A percentile compares a stretch with the other conserved stretches of the same genome.
Evolutionary conservation across 35 echinoderm and acorn worm species (phyloP).

Genomic region (Eucidaris tribuloides): DNA sequence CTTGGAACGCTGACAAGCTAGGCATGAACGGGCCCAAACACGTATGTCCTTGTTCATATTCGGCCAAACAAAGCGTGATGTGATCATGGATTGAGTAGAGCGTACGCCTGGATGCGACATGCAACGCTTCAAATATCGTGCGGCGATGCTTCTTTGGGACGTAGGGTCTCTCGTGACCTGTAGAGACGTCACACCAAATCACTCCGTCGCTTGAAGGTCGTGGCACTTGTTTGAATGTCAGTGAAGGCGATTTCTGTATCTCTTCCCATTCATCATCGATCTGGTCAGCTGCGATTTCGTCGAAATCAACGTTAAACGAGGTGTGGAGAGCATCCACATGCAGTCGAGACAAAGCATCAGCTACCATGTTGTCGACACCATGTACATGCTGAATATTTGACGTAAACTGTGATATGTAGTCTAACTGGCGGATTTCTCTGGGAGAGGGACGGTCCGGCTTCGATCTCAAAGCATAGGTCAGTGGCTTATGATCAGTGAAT

Average conservation of each 20-base stretch:
- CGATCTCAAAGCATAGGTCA: not conserved
- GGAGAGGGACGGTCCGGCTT: constrained; percentile 1
- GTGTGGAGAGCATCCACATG: not conserved
- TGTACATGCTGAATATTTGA: constrained; percentile 42
- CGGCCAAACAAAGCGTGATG: not conserved
- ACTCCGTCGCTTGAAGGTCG: not conserved
- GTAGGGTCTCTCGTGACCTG: not conserved
- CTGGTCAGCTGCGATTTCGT: constrained; percentile 19
- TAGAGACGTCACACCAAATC: constrained; percentile 39
- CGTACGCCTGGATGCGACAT: constrained; percentile 34
- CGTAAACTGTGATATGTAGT: constrained; percentile 60
- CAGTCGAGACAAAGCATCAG: constrained; percentile 13
- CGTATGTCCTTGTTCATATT: not conserved
- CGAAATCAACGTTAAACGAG: no score
- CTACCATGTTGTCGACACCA: constrained; percentile 35
- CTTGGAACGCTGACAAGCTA: constrained; percentile 23
- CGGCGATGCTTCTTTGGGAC: constrained; percentile 13
- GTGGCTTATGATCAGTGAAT: constrained; percentile 32
- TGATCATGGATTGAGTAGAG: not conserved
- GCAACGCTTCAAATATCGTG: constrained; percentile 15
- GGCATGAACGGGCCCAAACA: not conserved
- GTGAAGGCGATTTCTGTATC: not conserved
- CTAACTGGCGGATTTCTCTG: not conserved
- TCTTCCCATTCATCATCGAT: constrained; percentile 3
- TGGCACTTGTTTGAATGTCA: not conserved